Base-by-base conservation (phyloP, 2,888 invertebrate species). In the Cosmorhoe ocellata region DNA sequence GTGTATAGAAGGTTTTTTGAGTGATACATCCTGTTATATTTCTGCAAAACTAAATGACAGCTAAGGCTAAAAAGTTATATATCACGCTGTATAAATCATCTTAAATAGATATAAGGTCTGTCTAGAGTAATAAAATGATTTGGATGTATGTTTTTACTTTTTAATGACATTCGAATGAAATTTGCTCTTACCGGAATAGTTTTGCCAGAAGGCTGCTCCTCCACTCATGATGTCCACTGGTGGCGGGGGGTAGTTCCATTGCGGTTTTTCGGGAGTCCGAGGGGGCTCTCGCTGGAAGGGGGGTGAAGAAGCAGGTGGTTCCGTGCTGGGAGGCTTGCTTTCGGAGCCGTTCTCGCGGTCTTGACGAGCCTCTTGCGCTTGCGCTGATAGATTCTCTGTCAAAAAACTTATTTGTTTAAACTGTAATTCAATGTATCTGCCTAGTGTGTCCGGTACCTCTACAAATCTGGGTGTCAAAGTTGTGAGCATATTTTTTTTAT, bases 161-260 rank as follows among this genome's bases (percentile, higher is more conserved):
- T 33, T 18, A 32, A 14, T n/a, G n/a, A n/a, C n/a, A n/a, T 4
- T 18, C 18, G 4, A 18, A 18, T 18, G 18, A 18, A n/a, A 3
- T 18, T 18, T 18, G 18, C 1, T 10, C 93, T 92, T 80, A 97
- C 96, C 96, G 76, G 96, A 96, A 88, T 97, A 97, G 81, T 96
- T 97, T 80, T 96, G 96, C 96, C 96, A 97, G 87, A 97, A 96
- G 33, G 96, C 96, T 38, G 95, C 94, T 30, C 96, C 96, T 45
- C 94, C 94, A 70, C 95, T 94, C 92, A 97, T 96, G 80, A 96
- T 93, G 86, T 96, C 96, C 12, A 90, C 87, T 11, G 91, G 89
- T 31, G 90, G 88, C 36, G 90, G 88, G 11, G 90, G 88, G 66
- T 90, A 89, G 80, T 83, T 88, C 84, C 92, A 93, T 50, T 92